Conservation (phyloP, 2,797 vertebrate species). For the Manis javanica region DNA sequence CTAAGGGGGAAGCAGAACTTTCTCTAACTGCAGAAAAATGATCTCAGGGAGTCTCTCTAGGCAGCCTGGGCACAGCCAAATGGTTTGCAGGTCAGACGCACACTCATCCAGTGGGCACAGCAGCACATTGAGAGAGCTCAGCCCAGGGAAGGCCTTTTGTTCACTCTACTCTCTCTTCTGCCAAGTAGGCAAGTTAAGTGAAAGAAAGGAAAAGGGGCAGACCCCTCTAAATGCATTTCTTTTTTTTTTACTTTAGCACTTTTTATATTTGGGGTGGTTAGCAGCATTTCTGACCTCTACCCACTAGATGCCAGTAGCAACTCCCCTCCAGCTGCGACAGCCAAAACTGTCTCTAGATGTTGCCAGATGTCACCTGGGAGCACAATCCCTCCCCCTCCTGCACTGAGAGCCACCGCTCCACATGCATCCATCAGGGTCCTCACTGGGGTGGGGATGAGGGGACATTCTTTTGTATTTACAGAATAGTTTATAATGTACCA, state of each 20-base stretch:
- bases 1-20: background rate
- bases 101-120: accelerated
- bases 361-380: too few species aligned
- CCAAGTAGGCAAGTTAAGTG: background rate
- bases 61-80: accelerated
- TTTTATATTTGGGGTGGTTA: accelerated
- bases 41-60: background rate
- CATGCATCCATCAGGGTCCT: accelerated
- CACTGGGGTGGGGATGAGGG: accelerated
- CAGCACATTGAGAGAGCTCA: background rate
- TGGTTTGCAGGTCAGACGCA: background rate
- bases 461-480: background rate
- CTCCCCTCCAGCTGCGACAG: too few species aligned
- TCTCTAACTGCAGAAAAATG: background rate
- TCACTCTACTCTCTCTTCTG: accelerated
- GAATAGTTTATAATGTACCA: background rate
- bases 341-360: background rate
- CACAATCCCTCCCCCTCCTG: accelerated
- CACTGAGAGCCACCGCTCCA: background rate
- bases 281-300: background rate
- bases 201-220: too few species aligned
- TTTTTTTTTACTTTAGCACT: too few species aligned
- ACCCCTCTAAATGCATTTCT: background rate
- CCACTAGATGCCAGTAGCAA: background rate
- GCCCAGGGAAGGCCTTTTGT: accelerated